Base-by-base conservation (phyloP, 2,113 vertebrate genomes). In the Nansenia antarctica region DNA sequence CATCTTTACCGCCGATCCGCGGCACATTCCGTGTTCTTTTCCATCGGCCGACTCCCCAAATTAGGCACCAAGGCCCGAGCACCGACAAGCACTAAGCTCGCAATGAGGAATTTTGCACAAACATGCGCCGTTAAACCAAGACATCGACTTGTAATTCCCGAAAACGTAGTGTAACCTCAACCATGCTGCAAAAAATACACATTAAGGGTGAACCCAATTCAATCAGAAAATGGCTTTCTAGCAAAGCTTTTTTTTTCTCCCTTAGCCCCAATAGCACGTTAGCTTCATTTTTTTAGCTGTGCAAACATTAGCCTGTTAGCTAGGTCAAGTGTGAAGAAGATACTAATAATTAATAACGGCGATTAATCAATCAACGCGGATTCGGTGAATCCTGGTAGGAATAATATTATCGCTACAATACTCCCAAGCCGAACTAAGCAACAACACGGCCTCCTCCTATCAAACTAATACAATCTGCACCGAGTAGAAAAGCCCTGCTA, bases 221-320 rank as follows among this genome's bases (percentile, higher is more conserved):
- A 73, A 65, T 62, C 58, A 82, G 77, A 88, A 87, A 88, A 88
- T 88, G 79, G 86, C 82, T 87, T 69, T 87, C 79, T n/a, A 35
- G 74, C 62, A n/a, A 29, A 82, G 83, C 87, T 81, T 81, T 81
- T 84, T 82, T 79, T 74, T 74, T n/a, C n/a, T 32, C 53, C 69
- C 65, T 70, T 65, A 67, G 29, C 70, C 53, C n/a, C 30, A 35
- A 59, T 78, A 72, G 65, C 64, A 49, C 72, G 6, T 18, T 76
- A 78, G 39, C 79, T 3, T 2, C 52, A 34, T 53, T 9, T 65
- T 64, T 57, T 18, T n/a, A 57, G 30, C 73, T 58, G 64, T 74
- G 9, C 26, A 69, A 45, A 58, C 39, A 64, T 29, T 58, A 47
- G 39, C 26, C 45, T 14, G 45, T 35, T 61, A 61, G 39, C 57